Evolutionary conservation across 2,797 vertebrate genomes (phyloP), one percentile per base, ranked within the genome.

Genomic region (Syngnathus rostellatus): DNA sequence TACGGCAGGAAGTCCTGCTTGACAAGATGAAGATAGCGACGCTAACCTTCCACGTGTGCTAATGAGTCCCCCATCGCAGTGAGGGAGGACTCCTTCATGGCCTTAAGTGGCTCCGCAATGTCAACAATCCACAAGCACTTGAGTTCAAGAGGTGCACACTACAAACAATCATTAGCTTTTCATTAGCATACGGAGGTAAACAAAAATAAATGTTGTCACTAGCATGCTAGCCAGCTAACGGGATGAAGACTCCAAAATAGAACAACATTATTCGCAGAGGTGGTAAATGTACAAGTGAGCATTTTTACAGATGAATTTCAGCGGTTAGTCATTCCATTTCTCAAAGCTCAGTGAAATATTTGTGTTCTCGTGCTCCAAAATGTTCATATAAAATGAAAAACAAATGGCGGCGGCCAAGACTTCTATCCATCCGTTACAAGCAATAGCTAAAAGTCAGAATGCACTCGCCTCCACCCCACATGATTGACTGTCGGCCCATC

Each of bases 91-190:
- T 39, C 8, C 38, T 40, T 39, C 37, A 40, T 60, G 17, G 58
- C 11, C 2, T n/a, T 39, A 60, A 60, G 59, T 41, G 59, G n/a
- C 4, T 21, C 59, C 39, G 77, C 80, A 72, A 77, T 62, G 16
- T 51, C 64, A n/a, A 6, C 68, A 57, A 40, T 59, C 71, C 72
- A 84, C 31, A 38, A 38, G 25, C 46, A 50, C 62, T 64, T 64
- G 25, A 19, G 31, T 64, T 50, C 4, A 64, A 21, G 78, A 81
- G 81, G 73, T 73, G 64, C 21, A 6, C 46, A 19, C 46, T 17
- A 48, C 46, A 48, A 48, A 17, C 46, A 9, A 23, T 25, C 25
- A 25, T 25, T 23, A 53, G 8, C 50, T 51, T 51, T 51, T 21
- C 8, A 7, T 51, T 21, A 8, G 51, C 31, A 31, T 31, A 31